Conservation (phyloP, 2,797 vertebrate species). For the Corythornis leucogaster region DNA sequence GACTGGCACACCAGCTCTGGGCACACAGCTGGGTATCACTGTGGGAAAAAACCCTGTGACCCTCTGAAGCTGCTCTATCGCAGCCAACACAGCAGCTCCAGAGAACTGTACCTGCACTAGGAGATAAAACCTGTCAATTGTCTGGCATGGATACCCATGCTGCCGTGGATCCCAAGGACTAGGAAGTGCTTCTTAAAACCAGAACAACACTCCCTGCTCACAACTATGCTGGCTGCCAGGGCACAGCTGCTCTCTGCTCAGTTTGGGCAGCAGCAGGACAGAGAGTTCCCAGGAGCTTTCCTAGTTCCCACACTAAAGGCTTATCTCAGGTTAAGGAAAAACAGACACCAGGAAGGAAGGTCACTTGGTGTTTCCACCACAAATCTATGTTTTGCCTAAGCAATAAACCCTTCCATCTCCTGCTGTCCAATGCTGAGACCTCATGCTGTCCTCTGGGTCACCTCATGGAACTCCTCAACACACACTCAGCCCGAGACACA, state of each 20-base stretch:
- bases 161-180: neutral
- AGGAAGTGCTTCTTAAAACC: neutral
- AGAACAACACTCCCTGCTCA: neutral
- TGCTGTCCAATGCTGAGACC: neutral
- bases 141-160: neutral
- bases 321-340: neutral
- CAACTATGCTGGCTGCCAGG: fast-evolving
- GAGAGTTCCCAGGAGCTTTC: neutral
- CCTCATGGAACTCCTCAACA: neutral
- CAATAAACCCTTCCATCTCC: neutral
- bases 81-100: neutral
- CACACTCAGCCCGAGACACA: neutral
- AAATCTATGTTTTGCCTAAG: neutral
- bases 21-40: fast-evolving
- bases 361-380: neutral
- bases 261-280: neutral
- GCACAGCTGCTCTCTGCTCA: neutral
- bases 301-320: neutral
- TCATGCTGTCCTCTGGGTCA: neutral
- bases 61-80: neutral
- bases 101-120: neutral
- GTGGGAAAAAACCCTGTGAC: neutral
- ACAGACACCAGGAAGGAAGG: fast-evolving
- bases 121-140: neutral
- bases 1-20: fast-evolving